phyloP scores from a whole-genome alignment of 2,113 vertebrate genomes.

The Chaenogobius annularis region DNA sequence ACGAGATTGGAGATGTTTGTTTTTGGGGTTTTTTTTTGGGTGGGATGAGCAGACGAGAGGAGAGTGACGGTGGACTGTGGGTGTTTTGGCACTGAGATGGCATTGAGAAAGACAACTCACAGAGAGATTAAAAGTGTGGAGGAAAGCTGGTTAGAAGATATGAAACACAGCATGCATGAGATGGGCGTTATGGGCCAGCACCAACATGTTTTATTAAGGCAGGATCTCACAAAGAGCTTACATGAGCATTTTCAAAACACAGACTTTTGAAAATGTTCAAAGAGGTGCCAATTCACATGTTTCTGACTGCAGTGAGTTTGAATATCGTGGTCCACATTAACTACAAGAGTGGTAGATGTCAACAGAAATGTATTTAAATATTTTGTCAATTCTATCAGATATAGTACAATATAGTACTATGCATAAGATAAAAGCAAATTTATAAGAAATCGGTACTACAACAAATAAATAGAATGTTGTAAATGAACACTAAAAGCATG shows the following conservation, averaged over 20 bases:
- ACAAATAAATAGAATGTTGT: not conserved
- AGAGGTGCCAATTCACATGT: slow-evolving; percentile 7
- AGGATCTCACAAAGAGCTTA: slow-evolving; percentile 5
- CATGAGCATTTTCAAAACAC: slow-evolving; percentile 8
- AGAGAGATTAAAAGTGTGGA: not conserved
- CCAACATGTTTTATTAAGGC: slow-evolving; percentile 2
- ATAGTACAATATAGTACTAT: too few species aligned
- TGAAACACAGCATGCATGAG: not conserved
- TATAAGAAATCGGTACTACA: not conserved
- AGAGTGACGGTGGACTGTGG: slow-evolving; percentile 50
- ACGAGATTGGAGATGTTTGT: slow-evolving; percentile 57
- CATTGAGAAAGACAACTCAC: not conserved
- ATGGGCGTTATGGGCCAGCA: not conserved
- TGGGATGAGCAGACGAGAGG: slow-evolving; percentile 7
- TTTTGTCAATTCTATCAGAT: not conserved
- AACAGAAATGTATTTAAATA: not conserved
- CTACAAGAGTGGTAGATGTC: not conserved
- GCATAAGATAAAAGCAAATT: too few species aligned
- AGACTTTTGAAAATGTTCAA: slow-evolving; percentile 15
- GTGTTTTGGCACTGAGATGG: not conserved
- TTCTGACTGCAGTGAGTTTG: slow-evolving; percentile 4
- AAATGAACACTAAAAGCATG: slow-evolving; percentile 5
- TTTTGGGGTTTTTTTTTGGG: not conserved
- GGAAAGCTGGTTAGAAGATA: slow-evolving; percentile 5
- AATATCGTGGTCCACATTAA: not conserved